phyloP scores from a whole-genome alignment of 37 sponge, comb jelly and placozoan genomes.

The Cladorhizidae sp. region DNA sequence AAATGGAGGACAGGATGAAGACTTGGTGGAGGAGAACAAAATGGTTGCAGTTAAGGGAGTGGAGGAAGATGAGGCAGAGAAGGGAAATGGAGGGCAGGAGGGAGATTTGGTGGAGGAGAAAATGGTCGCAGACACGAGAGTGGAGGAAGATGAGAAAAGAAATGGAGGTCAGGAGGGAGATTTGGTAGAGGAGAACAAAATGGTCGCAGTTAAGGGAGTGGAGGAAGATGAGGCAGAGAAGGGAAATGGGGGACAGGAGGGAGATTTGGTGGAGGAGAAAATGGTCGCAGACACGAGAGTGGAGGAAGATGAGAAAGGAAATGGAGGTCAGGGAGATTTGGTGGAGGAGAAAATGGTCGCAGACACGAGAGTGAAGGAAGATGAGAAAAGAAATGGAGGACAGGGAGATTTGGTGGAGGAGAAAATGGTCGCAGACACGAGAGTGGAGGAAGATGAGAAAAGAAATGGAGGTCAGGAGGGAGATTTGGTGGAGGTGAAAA shows the following conservation, averaged over 20 bases:
- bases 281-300: not conserved
- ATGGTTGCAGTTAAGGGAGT: not conserved
- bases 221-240: not conserved
- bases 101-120: not conserved
- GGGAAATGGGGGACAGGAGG: not conserved
- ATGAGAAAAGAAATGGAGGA: too few relatives aligned
- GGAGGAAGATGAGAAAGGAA: not conserved
- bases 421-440: not conserved
- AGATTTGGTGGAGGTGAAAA: conserved; percentile 1
- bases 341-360: not conserved
- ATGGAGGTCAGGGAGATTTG: not conserved
- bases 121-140: not conserved
- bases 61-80: not conserved
- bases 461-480: too few relatives aligned
- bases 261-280: not conserved
- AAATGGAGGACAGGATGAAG: too few relatives aligned
- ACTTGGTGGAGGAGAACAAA: not conserved
- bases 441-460: not conserved
- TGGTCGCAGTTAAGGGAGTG: not conserved
- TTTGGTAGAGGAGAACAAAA: not conserved
- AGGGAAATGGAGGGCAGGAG: not conserved
- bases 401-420: not conserved
- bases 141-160: too few relatives aligned
- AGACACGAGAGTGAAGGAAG: too few relatives aligned
- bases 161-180: too few relatives aligned